These are phyloP conservation scores for Octodon degus DNA, from an alignment of 2,113 vertebrate species.

Conservation along the genomic window DNA sequence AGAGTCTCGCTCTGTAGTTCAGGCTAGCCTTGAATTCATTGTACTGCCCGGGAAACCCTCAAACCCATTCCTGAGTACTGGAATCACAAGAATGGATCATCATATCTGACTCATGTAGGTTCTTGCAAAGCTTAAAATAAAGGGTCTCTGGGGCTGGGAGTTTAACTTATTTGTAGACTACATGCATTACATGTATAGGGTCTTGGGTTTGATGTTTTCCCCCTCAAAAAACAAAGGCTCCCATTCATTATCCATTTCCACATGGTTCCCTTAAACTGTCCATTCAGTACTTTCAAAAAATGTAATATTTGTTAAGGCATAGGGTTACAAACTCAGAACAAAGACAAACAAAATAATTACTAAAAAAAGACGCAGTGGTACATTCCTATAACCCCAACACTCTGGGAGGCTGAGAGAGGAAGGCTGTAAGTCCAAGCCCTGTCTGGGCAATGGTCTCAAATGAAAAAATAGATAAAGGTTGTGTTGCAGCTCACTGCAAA, in stretches of 20 bases:
- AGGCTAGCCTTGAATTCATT: neutral
- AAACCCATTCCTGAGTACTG: neutral
- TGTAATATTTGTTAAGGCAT: neutral
- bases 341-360: neutral
- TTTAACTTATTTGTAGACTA: no score
- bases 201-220: neutral
- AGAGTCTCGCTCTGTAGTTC: neutral
- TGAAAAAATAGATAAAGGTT: neutral
- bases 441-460: neutral
- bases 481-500: neutral
- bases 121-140: slow-evolving; percentile 46
- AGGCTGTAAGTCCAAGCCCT: neutral
- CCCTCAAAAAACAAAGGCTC: neutral
- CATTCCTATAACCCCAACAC: neutral
- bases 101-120: neutral
- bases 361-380: neutral
- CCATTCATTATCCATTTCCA: neutral
- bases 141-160: neutral
- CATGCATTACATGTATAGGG: neutral
- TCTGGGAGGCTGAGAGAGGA: neutral
- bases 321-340: neutral
- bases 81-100: neutral
- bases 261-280: neutral
- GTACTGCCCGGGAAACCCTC: neutral
- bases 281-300: slow-evolving; percentile 30